Evolutionary conservation across 2,888 invertebrate genomes (phyloP).

Genomic region (Agriopis aurantiaria): DNA sequence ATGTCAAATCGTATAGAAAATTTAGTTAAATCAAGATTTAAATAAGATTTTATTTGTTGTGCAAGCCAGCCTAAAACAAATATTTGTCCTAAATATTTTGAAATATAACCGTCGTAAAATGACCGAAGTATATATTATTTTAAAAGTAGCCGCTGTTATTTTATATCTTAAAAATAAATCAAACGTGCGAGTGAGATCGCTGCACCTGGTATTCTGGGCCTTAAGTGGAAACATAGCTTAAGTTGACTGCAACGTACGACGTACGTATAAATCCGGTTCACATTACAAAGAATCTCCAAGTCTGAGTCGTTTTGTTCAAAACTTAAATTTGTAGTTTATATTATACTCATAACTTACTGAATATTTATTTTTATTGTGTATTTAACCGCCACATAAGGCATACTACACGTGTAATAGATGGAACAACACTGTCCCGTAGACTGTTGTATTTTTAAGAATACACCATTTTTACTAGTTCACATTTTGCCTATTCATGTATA

Average conservation of each 20-base stretch:
- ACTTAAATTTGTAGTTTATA: slow-evolving; percentile 58
- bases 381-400: slow-evolving; percentile 33
- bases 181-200: no score
- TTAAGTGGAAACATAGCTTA: not conserved
- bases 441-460: slow-evolving; percentile 77
- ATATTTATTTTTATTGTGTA: slow-evolving; percentile 45
- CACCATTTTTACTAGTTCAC: slow-evolving; percentile 82
- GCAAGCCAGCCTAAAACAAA: no score
- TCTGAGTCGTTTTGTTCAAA: slow-evolving; percentile 65
- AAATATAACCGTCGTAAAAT: not conserved
- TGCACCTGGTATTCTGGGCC: no score
- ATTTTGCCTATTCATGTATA: slow-evolving; percentile 85
- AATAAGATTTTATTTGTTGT: no score
- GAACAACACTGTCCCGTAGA: slow-evolving; percentile 67
- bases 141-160: no score
- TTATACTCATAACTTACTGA: slow-evolving; percentile 52
- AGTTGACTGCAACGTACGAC: not conserved
- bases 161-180: no score
- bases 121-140: no score
- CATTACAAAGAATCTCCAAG: slow-evolving; percentile 59
- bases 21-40: no score
- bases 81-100: no score
- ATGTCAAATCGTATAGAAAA: no score
- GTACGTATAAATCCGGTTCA: not conserved
- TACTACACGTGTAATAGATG: slow-evolving; percentile 68